Conservation (phyloP, 2,113 vertebrate genomes). For the Noturus placidus region DNA sequence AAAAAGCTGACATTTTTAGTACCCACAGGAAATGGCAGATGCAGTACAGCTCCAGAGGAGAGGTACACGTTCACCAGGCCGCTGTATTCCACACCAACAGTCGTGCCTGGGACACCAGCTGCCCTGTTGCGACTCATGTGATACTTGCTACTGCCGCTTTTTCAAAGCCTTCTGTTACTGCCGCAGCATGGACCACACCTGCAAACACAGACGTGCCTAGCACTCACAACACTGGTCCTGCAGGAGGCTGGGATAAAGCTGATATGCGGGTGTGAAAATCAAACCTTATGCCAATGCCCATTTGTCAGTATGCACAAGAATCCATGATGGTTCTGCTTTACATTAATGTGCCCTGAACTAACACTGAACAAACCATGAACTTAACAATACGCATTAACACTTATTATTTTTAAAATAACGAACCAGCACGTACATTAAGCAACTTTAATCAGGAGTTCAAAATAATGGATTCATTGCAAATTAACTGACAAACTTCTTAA, state of each 20-base stretch:
- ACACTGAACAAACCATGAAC: background rate
- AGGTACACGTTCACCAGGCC: slow-evolving; percentile 80
- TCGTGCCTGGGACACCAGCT: slow-evolving; percentile 89
- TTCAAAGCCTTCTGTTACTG: slow-evolving; percentile 96
- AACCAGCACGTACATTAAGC: background rate
- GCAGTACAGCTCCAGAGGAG: slow-evolving; percentile 71
- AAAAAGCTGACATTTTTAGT: slow-evolving; percentile 3
- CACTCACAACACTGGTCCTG: background rate
- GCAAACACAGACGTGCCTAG: slow-evolving; percentile 64
- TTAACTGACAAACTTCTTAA: background rate
- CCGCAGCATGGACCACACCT: slow-evolving; percentile 77
- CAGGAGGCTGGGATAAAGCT: background rate
- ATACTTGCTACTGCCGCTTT: slow-evolving; percentile 96
- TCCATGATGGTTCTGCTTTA: background rate
- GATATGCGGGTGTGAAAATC: background rate
- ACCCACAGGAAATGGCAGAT: slow-evolving; percentile 67
- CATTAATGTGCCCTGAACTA: slow-evolving; percentile 14
- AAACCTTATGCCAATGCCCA: background rate
- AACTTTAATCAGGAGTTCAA: background rate
- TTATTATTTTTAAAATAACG: background rate
- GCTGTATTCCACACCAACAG: slow-evolving; percentile 88
- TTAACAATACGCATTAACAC: background rate
- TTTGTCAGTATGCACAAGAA: slow-evolving; percentile 4
- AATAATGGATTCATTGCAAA: background rate
- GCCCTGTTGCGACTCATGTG: slow-evolving; percentile 90